A percentile compares a stretch with the other conserved stretches of the same genome.
phyloP scores from a whole-genome alignment of 2,888 invertebrate genomes.

The Dorcus hopei region DNA sequence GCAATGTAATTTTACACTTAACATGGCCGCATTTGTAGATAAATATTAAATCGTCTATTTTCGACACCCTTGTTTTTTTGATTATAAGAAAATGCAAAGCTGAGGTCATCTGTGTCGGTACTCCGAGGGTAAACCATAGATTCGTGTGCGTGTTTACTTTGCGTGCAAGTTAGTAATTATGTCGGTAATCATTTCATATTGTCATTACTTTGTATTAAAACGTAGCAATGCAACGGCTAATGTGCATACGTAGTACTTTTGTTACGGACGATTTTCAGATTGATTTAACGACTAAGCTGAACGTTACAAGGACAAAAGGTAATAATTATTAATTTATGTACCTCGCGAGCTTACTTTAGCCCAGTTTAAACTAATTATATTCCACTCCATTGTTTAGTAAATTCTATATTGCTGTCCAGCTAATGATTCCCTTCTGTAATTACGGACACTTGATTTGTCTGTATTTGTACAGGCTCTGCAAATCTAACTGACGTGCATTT shows the following conservation, averaged over 20 bases:
- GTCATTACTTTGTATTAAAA: conserved; percentile 44
- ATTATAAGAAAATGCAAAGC: no score
- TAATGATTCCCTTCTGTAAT: no score
- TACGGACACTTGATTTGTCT: no score
- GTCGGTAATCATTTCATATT: conserved; percentile 42
- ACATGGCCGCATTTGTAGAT: no score
- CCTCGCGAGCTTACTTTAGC: neutral
- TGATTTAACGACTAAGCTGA: conserved; percentile 27
- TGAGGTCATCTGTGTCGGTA: no score
- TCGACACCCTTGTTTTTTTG: no score
- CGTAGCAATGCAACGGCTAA: conserved; percentile 29
- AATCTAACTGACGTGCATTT: no score
- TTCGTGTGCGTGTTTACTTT: conserved; percentile 32
- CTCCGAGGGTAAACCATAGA: neutral
- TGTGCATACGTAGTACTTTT: conserved; percentile 29
- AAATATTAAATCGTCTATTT: no score
- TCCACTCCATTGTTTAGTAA: neutral
- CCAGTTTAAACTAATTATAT: neutral
- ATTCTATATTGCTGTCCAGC: no score
- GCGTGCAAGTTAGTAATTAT: conserved; percentile 41
- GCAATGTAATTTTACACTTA: no score
- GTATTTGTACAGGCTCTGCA: no score
- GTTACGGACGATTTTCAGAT: conserved; percentile 25
- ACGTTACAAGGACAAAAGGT: conserved; percentile 24
- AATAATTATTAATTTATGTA: conserved; percentile 27